Base-by-base conservation (phyloP, 2,888 invertebrate genomes). In the Noctua comes region DNA sequence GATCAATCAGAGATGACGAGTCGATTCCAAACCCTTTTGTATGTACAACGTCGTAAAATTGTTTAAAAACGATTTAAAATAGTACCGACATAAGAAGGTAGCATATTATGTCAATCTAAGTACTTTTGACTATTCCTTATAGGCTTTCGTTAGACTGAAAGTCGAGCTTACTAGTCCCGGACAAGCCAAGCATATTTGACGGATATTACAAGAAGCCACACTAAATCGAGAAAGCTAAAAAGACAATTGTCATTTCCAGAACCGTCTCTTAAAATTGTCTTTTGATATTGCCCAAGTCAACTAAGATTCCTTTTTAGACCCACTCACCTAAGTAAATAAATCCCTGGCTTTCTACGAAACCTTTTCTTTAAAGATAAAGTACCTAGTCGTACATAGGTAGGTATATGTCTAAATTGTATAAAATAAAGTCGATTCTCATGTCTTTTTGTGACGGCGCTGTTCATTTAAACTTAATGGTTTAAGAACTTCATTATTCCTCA, bases 281-380 rank as follows among this genome's bases (percentile, higher is more conserved):
- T 82, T 77, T 82, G 71, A 82, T 57, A 70, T 36, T 54, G 62
- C 21, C 73, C 54, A 75, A 75, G 74, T 59, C 59, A 79, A 65
- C 68, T 72, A 69, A 79, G 68, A 77, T 77, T 72, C 68, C 43
- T 43, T 79, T 79, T 76, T 68, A 71, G 78, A 78, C 40, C 68
- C 74, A 74, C 73, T 80, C 73, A 68, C 73, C 71, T 76, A 73
- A 80, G 65, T 71, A 83, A 84, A 84, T 74, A 84, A 80, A 84
- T 76, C 73, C n/a, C 43, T 66, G 43, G 43, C 59, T 76, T 70
- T 76, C 62, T 71, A 16, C 11, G 46, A 76, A 76, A 83, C 40
- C 74, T 66, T 79, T 78, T 54, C 68, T 48, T 51, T 24, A 69
- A 46, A 54, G 40, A 54, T 24, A 36, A 21, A 36, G 64, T 21